A percentile compares a stretch with the other conserved stretches of the same genome.
phyloP scores from a whole-genome alignment of 2,113 vertebrate species.

The Trematocara variabile region DNA sequence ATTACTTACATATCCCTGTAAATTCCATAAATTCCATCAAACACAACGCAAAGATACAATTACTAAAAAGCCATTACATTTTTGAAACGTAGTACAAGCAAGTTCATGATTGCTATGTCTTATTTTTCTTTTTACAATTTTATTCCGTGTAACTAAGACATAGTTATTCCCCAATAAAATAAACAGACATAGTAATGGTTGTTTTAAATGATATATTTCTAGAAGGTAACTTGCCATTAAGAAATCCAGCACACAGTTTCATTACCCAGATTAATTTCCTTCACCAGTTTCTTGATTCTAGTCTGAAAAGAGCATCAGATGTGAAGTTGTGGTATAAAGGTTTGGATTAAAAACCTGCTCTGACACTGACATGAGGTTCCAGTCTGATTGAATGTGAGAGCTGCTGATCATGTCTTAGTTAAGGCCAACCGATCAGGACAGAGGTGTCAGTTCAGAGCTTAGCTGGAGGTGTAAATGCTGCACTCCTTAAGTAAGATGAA shows the following conservation, averaged over 20 bases:
- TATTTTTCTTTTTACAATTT: neutral
- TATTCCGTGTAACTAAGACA: neutral
- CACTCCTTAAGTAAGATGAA: slow-evolving; percentile 59
- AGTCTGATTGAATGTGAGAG: slow-evolving; percentile 49
- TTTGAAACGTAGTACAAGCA: neutral
- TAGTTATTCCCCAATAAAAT: neutral
- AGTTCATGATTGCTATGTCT: neutral
- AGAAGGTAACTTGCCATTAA: neutral
- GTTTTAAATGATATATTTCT: neutral
- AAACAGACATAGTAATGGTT: neutral
- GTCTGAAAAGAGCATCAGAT: neutral
- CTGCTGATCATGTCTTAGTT: slow-evolving; percentile 49
- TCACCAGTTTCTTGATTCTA: neutral
- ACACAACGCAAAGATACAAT: neutral
- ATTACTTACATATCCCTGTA: neutral
- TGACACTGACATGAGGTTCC: slow-evolving; percentile 37
- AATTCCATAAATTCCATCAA: neutral
- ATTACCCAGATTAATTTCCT: neutral
- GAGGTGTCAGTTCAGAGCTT: slow-evolving; percentile 49
- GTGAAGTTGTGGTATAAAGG: neutral
- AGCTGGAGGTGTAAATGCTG: slow-evolving; percentile 38
- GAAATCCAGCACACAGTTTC: neutral
- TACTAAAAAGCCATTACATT: neutral
- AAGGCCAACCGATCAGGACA: slow-evolving; percentile 48
- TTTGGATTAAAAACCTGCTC: slow-evolving; percentile 34